Conservation (phyloP, 2,797 vertebrate species). For the Lophius americanus region DNA sequence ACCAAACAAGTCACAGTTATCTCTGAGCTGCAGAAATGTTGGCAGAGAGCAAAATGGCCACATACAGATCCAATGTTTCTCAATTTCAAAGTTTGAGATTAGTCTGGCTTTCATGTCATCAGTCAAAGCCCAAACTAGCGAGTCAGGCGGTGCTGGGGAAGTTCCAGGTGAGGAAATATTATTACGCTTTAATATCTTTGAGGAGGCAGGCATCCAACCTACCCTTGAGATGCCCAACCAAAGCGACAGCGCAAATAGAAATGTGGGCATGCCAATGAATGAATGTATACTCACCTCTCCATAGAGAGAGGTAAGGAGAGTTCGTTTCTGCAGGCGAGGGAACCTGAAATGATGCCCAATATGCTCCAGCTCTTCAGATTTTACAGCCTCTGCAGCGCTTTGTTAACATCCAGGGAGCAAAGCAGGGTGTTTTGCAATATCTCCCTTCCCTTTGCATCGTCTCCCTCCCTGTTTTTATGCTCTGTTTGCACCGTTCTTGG, state of each 20-base stretch:
- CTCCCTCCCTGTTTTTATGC: slow-evolving; percentile 48
- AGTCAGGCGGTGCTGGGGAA: slow-evolving; percentile 20
- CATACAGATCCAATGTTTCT: slow-evolving; percentile 11
- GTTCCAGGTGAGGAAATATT: slow-evolving; percentile 52
- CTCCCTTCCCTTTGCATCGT: slow-evolving; percentile 32
- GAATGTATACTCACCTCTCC: slow-evolving; percentile 45
- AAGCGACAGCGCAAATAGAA: slow-evolving; percentile 68
- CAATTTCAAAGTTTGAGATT: slow-evolving; percentile 21
- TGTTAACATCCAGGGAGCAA: slow-evolving; percentile 74
- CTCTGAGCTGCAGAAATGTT: slow-evolving; percentile 11
- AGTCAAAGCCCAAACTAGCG: slow-evolving; percentile 26
- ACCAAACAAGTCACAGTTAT: slow-evolving; percentile 9
- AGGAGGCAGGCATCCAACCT: slow-evolving; percentile 49
- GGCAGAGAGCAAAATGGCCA: slow-evolving; percentile 8
- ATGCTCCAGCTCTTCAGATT: slow-evolving; percentile 76
- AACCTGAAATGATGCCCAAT: slow-evolving; percentile 73
- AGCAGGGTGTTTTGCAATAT: slow-evolving; percentile 69
- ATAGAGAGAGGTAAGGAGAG: slow-evolving; percentile 63
- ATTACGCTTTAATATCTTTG: slow-evolving; percentile 69
- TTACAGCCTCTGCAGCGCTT: slow-evolving; percentile 76
- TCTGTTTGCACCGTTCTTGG: slow-evolving; percentile 74
- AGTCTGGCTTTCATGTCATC: slow-evolving; percentile 18
- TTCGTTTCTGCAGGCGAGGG: slow-evolving; percentile 76
- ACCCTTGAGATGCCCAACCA: slow-evolving; percentile 64
- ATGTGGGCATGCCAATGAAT: slow-evolving; percentile 51